Evolutionary conservation across 64 coral and sea anemone genomes (phyloP).

Genomic region (Dendronephthya gigantea): DNA sequence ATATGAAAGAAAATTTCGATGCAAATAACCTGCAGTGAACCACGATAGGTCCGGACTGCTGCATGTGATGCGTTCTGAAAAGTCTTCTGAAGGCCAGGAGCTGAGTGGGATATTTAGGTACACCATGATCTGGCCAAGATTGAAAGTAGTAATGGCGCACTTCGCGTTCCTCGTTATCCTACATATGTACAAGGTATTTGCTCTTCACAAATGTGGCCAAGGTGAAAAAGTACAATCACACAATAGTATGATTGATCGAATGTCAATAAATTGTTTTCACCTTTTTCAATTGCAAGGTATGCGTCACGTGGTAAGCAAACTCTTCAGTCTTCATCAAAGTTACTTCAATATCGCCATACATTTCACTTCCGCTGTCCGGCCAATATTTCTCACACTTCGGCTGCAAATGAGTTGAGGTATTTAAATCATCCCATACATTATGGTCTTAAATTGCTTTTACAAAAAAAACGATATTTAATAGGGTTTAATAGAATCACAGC

Average conservation of each 20-base stretch:
- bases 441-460: no score
- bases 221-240: no score
- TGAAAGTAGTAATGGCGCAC: slow-evolving; percentile 8
- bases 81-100: slow-evolving; percentile 2
- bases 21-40: slow-evolving; percentile 14
- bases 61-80: neutral
- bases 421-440: neutral
- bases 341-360: slow-evolving; percentile 22
- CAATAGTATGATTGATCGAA: no score
- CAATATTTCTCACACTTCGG: slow-evolving; percentile 23
- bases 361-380: slow-evolving; percentile 27
- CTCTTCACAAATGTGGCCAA: no score
- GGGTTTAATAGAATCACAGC: no score
- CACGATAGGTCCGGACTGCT: neutral
- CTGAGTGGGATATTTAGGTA: slow-evolving; percentile 21
- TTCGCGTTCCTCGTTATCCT: slow-evolving; percentile 2
- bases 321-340: slow-evolving; percentile 19
- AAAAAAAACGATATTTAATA: no score
- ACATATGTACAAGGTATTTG: no score
- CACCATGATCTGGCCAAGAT: slow-evolving; percentile 31
- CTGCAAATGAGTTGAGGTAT: neutral
- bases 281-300: slow-evolving; percentile 3
- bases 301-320: slow-evolving; percentile 25
- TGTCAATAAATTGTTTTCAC: neutral
- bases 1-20: neutral